Evolutionary conservation across 2,797 vertebrate species (phyloP), one percentile per base, ranked within the genome.

Genomic region (Acrossocheilus fasciatus): DNA sequence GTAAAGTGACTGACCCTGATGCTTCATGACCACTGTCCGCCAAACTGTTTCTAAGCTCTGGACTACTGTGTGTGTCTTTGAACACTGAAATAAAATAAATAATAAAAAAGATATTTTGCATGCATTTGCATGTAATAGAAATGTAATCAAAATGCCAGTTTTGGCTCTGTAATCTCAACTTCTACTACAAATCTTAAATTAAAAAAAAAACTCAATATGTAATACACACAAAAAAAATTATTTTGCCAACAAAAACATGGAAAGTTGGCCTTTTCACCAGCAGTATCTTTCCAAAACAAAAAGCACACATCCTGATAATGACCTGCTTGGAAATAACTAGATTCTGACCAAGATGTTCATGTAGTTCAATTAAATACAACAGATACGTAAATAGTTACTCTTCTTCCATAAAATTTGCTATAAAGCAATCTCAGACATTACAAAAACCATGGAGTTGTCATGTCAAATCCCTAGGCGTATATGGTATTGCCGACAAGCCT

Each of bases 1-100:
- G 76, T 62, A 62, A 79, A 62, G 23, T 43, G 57, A 79, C 76
- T 43, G 59, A 62, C 23, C 39, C 39, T 79, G 36, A 62, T 43
- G 36, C 52, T 59, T 12, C 20, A 26, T 20, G 20, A 57, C 34
- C 50, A 77, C 20, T 7, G n/a, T 9, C 15, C 11, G 9, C 68
- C 34, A 70, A 41, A 70, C 18, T 2, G 20, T 70, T 70, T 70
- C 36, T 70, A 41, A 23, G 0, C 20, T 70, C 36, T 41, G 20
- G 20, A 41, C 68, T 70, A 23, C 41, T 41, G 23, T 41, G 39
- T 11, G 15, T 23, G 34, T 69, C 17, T 39, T 39, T 39, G 7
- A 68, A 68, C 1, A 20, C 17, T 68, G 2, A 18, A 68, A 66
- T 66, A 30, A 59, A 30, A 20, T 4, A 41, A 34, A 12, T 12